A percentile compares a stretch with the other conserved stretches of the same genome.
Evolutionary conservation across 2,113 vertebrate species (phyloP).

Genomic region (Larimichthys crocea): DNA sequence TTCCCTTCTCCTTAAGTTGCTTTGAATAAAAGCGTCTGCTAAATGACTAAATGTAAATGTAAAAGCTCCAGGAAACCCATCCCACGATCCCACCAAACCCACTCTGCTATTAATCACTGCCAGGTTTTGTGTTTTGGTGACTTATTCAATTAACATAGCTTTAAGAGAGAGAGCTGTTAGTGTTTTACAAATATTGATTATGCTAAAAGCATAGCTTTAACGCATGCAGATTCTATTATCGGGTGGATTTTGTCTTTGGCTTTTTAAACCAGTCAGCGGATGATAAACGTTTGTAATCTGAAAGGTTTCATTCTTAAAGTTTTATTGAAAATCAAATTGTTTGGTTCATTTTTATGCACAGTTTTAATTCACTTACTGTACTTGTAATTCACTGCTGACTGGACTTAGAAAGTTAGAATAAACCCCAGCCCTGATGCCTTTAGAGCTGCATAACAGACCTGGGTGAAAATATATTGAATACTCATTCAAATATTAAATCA

Average conservation of each 20-base stretch:
- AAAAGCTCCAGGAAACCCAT: slow-evolving; percentile 41
- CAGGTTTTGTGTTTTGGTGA: slow-evolving; percentile 30
- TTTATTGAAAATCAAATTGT: slow-evolving; percentile 1
- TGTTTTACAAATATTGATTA: slow-evolving; percentile 33
- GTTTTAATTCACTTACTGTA: slow-evolving; percentile 4
- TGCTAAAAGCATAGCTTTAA: slow-evolving; percentile 4
- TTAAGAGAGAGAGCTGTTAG: slow-evolving; percentile 18
- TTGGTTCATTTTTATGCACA: background rate
- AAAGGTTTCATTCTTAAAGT: background rate
- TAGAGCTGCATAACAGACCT: slow-evolving; percentile 34
- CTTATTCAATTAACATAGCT: slow-evolving; percentile 15
- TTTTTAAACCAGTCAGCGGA: slow-evolving; percentile 26
- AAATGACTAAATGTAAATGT: too few relatives aligned
- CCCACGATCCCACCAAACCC: slow-evolving; percentile 9
- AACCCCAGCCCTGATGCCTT: slow-evolving; percentile 29
- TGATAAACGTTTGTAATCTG: slow-evolving; percentile 16
- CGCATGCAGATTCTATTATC: background rate
- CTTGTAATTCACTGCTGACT: slow-evolving; percentile 17
- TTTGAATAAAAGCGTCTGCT: too few relatives aligned
- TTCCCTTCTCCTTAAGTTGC: too few relatives aligned
- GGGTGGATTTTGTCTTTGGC: slow-evolving; percentile 10
- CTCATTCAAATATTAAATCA: slow-evolving; percentile 41
- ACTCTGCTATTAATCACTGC: slow-evolving; percentile 1
- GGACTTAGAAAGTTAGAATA: slow-evolving; percentile 3
- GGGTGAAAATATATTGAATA: slow-evolving; percentile 52